Base-by-base conservation (phyloP, 1,140 invertebrate species). In the Trichogramma pretiosum region DNA sequence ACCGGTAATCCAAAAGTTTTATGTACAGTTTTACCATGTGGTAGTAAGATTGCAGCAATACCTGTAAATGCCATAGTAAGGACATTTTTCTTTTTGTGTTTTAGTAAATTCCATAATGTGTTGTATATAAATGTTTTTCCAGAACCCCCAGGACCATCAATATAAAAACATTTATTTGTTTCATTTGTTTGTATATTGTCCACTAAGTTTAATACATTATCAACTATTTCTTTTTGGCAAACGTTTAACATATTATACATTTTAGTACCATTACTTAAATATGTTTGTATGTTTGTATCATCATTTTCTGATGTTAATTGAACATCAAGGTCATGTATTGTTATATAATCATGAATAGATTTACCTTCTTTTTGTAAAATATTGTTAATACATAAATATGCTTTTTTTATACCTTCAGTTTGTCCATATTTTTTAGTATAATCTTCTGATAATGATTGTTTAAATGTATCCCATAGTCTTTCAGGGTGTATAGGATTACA, bases 41-140 rank as follows among this genome's bases (percentile, higher is more conserved):
- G 53, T 5, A 57, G 38, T 46, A 56, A 48, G 40, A 42, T 57
- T 11, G 59, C 54, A 10, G 53, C 58, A 26, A 59, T 58, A 24
- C 56, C 55, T 11, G 54, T 47, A 51, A 38, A 50, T 14, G 56
- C 53, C 46, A 36, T 54, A 16, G 42, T 39, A 47, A 5, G 32
- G n/a, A 22, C 26, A 16, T 38, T 22, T 2, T n/a, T 9, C 3
- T 39, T 22, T 24, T 23, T 10, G 2, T 17, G 14, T 23, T 3
- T 5, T 9, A 23, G 14, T 18, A 39, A 9, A 39, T 39, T 5
- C 8, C 24, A 39, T 3, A 39, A 7, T n/a, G 37, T 39, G 7
- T 5, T 23, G 16, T 24, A 23, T 24, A 23, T 8, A 39, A 39
- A 39, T 14, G 37, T 23, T 39, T 39, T 39, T 7, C 37, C 37